These are phyloP conservation scores for Sebastes vulpes DNA, from an alignment of 2,797 vertebrate species.

Conservation along the genomic window DNA sequence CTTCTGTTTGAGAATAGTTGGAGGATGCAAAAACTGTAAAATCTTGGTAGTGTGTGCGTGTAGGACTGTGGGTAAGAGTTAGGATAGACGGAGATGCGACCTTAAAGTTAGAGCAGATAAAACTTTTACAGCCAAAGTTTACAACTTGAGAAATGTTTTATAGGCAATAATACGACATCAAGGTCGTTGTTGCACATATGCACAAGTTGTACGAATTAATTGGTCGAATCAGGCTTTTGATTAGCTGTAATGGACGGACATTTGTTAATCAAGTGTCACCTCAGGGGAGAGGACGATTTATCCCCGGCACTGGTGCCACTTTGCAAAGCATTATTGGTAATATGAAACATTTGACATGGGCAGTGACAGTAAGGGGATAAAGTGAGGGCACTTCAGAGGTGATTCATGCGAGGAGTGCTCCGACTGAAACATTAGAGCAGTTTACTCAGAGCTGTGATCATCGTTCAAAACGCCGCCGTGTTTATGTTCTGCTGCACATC, in stretches of 20 bases:
- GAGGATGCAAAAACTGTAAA: not conserved
- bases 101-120: not conserved
- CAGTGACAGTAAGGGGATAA: conserved; percentile 14
- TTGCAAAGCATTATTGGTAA: conserved; percentile 21
- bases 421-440: conserved; percentile 12
- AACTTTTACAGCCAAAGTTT: not conserved
- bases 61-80: not conserved
- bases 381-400: conserved; percentile 17
- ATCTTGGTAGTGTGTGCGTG: not conserved
- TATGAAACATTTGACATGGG: conserved; percentile 20
- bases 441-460: conserved; percentile 11
- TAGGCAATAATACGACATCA: not conserved
- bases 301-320: conserved; percentile 10
- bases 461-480: not conserved
- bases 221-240: conserved; percentile 15
- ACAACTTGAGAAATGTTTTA: not conserved
- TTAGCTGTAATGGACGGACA: conserved; percentile 5
- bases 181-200: not conserved
- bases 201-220: conserved; percentile 3
- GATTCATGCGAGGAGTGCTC: conserved; percentile 29
- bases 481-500: not conserved
- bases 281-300: conserved; percentile 13
- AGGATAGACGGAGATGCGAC: not conserved
- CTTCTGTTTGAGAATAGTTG: not conserved
- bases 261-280: conserved; percentile 36